Evolutionary conservation across 2,113 vertebrate genomes (phyloP).

Genomic region (Pitta sordida): DNA sequence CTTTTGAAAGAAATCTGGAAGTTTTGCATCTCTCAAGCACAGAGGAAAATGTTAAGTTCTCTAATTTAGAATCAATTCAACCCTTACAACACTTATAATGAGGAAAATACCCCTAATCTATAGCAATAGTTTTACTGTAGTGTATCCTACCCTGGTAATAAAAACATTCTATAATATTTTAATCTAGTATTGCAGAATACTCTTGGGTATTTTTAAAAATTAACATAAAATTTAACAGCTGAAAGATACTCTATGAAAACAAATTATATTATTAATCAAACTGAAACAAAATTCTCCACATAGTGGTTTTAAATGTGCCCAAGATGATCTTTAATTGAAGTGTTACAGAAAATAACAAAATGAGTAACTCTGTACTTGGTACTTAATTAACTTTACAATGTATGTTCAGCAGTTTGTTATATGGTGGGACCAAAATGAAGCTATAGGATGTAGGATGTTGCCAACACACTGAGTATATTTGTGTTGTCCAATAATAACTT

Average conservation of each 20-base stretch:
- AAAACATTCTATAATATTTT: constrained; percentile 12
- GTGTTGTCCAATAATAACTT: not conserved
- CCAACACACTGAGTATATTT: not conserved
- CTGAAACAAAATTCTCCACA: not conserved
- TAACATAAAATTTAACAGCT: not conserved
- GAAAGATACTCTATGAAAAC: not conserved
- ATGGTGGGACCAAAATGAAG: not conserved
- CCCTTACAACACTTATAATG: not conserved
- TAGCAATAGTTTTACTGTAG: not conserved
- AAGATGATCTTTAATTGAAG: constrained; percentile 28
- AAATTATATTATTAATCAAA: constrained; percentile 45
- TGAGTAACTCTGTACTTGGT: not conserved
- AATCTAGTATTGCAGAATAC: not conserved
- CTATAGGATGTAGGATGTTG: not conserved
- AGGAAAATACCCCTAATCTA: not conserved
- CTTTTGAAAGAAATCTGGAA: not conserved
- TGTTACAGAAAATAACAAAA: constrained; percentile 24
- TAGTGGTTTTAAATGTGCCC: constrained; percentile 19
- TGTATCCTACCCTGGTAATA: not conserved
- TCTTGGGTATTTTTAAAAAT: not conserved
- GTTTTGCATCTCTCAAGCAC: not conserved
- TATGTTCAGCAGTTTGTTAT: not conserved
- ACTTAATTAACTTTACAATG: constrained; percentile 22
- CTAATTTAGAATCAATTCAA: not conserved
- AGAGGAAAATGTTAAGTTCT: no score